Base-by-base conservation (phyloP, 2,797 vertebrate genomes). In the Schizopygopsis pylzovi region DNA sequence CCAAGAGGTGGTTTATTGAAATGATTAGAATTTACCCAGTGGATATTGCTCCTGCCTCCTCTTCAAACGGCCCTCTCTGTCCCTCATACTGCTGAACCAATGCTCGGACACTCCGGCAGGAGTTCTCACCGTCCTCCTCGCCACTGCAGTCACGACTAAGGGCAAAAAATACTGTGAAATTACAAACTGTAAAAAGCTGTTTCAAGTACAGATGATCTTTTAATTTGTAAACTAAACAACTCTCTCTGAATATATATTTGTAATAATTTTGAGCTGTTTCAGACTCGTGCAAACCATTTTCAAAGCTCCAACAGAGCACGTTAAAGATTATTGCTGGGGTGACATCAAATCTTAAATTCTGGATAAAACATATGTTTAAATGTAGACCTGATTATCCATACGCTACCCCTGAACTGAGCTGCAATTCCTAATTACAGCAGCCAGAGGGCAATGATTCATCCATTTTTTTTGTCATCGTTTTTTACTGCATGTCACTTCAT, bases 61-160 rank as follows among this genome's bases (percentile, higher is more conserved):
- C 91, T 89, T 97, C 93, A n/a, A 90, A 87, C 16, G 83, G 4
- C 82, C 90, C 91, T 90, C 71, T 94, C 86, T 97, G 96, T 20
- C 95, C 96, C 91, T 99, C 98, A 9, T 98, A 99, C 84, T 99
- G 98, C 91, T 99, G 93, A 72, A 99, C 98, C 89, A 99, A 93
- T 0, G 97, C 96, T 6, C 98, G 95, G 70, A 99, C 98, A 2
- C 97, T 98, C 96, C 95, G 96, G 90, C 92, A 96, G 0, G 96
- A 95, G 22, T 94, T 96, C 86, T 97, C 97, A 9, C 94, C 95
- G 87, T 96, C 97, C 47, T 97, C 97, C 0, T 94, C 95, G 87
- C 96, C 87, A 83, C 94, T 93, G 86, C 92, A 94, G 80, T 94
- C 95, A 87, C 94, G 96, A 89, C 90, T 95, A 83, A 81, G 77